Percentiles rank a stretch among this genome's conserved stretches.
Evolutionary conservation across 2,888 invertebrate genomes (phyloP).

Genomic region (Ischnura elegans): DNA sequence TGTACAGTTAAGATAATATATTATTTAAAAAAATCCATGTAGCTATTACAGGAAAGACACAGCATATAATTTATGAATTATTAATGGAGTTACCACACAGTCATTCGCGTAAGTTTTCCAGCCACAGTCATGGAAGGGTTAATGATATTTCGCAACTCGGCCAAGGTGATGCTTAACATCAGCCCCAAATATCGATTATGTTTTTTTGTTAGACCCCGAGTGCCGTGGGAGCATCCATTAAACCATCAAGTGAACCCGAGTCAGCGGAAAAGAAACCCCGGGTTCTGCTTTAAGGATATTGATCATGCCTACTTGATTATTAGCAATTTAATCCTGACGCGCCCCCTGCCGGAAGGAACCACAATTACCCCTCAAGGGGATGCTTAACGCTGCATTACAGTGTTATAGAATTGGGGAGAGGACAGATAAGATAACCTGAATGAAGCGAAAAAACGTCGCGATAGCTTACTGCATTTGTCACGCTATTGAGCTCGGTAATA

Average conservation of each 20-base stretch:
- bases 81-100: too few species aligned
- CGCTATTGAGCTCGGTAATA: too few species aligned
- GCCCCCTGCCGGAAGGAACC: background rate
- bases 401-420: too few species aligned
- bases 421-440: too few species aligned
- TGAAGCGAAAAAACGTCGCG: too few species aligned
- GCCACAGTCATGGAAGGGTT: too few species aligned
- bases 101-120: too few species aligned
- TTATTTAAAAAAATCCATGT: too few species aligned
- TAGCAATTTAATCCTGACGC: constrained; percentile 1
- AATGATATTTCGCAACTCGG: constrained; percentile 3
- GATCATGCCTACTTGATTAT: constrained; percentile 1
- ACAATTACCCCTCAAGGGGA: background rate
- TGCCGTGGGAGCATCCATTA: background rate
- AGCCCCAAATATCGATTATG: background rate
- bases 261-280: constrained; percentile 13
- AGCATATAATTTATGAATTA: too few species aligned
- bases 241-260: constrained; percentile 7
- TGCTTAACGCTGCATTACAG: background rate
- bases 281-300: constrained; percentile 20
- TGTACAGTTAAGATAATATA: too few species aligned
- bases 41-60: too few species aligned
- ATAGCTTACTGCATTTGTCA: too few species aligned
- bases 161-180: constrained; percentile 26
- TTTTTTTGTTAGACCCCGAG: background rate